Conservation (phyloP, 2,113 vertebrate species). For the Ploceus nigricollis region DNA sequence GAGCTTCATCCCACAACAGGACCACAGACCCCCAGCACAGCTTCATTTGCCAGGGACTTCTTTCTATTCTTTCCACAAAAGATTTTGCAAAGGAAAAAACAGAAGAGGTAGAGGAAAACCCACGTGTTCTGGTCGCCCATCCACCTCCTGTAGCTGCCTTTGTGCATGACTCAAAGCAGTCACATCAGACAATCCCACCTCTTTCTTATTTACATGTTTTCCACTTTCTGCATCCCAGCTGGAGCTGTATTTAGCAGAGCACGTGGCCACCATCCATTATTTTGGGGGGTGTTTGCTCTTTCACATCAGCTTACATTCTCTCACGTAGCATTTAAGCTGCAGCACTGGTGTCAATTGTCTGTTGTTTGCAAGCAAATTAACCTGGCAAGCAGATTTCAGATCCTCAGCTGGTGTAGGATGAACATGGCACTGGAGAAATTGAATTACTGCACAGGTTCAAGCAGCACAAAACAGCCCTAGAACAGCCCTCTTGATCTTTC, state of each 20-base stretch:
- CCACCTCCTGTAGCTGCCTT: not conserved
- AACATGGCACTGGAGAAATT: not conserved
- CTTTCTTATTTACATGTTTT: not conserved
- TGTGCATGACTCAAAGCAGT: not conserved
- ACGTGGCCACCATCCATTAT: not conserved
- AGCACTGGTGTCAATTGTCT: conserved; percentile 15
- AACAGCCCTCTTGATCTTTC: not conserved
- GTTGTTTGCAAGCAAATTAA: conserved; percentile 31
- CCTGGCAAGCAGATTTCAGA: not conserved
- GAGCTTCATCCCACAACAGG: not conserved
- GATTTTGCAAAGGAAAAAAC: not conserved
- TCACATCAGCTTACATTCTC: not conserved
- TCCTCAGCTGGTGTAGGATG: not conserved
- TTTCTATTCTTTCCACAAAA: not conserved
- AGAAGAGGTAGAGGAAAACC: not conserved
- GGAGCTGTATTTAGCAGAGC: not conserved
- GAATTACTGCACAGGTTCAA: not conserved
- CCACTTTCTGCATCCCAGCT: not conserved
- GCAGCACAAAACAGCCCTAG: not conserved
- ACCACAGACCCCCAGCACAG: not conserved
- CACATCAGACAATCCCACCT: not conserved
- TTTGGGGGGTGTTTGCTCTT: not conserved
- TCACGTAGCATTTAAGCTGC: not conserved
- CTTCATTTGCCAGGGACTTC: not conserved
- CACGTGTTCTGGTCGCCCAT: not conserved